These are phyloP conservation scores for Tribolium madens DNA, from an alignment of 1,140 invertebrate genomes.

Conservation along the genomic window DNA sequence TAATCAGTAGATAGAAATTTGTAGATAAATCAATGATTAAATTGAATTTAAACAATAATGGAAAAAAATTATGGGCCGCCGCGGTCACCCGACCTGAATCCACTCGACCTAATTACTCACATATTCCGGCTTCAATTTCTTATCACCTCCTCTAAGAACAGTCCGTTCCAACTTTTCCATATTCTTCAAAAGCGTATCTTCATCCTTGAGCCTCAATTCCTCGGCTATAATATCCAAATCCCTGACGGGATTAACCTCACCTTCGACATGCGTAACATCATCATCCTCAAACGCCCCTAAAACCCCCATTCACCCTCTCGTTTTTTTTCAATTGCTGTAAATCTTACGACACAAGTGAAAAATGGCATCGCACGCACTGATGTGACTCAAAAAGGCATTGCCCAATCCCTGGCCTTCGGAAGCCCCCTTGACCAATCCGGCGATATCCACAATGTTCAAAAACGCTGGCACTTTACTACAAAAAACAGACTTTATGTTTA, in stretches of 20 bases:
- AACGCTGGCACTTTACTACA: constrained; percentile 96
- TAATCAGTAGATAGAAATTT: too few species aligned
- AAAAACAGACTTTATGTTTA: constrained; percentile 22
- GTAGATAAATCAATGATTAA: too few species aligned
- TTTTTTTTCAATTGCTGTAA: not conserved
- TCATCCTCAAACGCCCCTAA: constrained; percentile 98
- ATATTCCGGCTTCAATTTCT: constrained; percentile 96
- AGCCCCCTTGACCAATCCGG: constrained; percentile 97
- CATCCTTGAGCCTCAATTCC: constrained; percentile 95
- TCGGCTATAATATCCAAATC: constrained; percentile 98
- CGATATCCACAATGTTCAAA: constrained; percentile 98
- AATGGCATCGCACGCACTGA: constrained; percentile 98
- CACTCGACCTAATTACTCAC: too few species aligned
- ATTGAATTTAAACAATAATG: too few species aligned
- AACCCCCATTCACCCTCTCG: not conserved
- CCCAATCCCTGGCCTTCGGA: constrained; percentile 98
- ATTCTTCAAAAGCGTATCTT: constrained; percentile 83
- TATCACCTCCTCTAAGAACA: constrained; percentile 92
- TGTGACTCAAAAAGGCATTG: constrained; percentile 98
- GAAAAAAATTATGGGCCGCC: too few species aligned
- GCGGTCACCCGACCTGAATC: too few species aligned
- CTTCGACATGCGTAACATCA: constrained; percentile 98
- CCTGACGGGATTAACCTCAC: constrained; percentile 96
- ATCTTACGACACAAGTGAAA: constrained; percentile 94
- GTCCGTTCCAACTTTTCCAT: constrained; percentile 91